These are phyloP conservation scores for Trichopria drosophilae DNA, from an alignment of 2,888 invertebrate genomes.

Conservation along the genomic window DNA sequence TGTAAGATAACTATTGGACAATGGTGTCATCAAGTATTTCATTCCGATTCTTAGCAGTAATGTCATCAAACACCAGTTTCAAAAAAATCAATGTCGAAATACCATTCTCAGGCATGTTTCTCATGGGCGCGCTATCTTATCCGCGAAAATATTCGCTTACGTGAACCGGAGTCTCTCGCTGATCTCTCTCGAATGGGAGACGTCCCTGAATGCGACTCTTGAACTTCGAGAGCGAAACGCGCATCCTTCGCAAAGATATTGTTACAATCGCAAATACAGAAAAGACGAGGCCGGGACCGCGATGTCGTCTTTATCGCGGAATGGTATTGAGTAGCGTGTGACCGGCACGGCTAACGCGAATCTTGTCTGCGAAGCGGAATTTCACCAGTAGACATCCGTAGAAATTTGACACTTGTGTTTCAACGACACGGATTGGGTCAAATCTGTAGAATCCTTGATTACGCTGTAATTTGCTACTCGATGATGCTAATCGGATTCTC, in stretches of 20 bases:
- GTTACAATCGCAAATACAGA: conserved; percentile 51
- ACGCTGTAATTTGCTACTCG: too few relatives aligned
- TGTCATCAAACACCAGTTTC: too few relatives aligned
- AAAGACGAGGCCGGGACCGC: conserved; percentile 31
- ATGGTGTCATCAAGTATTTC: too few relatives aligned
- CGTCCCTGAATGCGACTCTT: conserved; percentile 58
- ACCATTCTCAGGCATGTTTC: conserved; percentile 14
- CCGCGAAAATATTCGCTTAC: conserved; percentile 53
- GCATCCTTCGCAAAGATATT: conserved; percentile 53
- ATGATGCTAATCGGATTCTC: too few relatives aligned
- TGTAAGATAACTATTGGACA: too few relatives aligned
- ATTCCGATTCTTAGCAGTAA: too few relatives aligned
- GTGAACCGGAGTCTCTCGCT: conserved; percentile 39
- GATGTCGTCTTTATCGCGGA: conserved; percentile 40
- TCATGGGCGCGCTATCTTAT: conserved; percentile 45
- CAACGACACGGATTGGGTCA: too few relatives aligned
- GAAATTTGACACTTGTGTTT: too few relatives aligned
- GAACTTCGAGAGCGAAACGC: conserved; percentile 49
- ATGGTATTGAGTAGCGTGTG: conserved; percentile 57
- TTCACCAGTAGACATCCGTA: too few relatives aligned
- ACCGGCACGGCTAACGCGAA: conserved; percentile 45
- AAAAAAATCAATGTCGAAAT: conserved; percentile 20
- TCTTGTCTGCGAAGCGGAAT: conserved; percentile 49
- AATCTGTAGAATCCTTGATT: too few relatives aligned
- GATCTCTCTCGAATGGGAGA: conserved; percentile 40